Evolutionary conservation across 2,797 vertebrate genomes (phyloP).

Genomic region (Spinus olivaceus): DNA sequence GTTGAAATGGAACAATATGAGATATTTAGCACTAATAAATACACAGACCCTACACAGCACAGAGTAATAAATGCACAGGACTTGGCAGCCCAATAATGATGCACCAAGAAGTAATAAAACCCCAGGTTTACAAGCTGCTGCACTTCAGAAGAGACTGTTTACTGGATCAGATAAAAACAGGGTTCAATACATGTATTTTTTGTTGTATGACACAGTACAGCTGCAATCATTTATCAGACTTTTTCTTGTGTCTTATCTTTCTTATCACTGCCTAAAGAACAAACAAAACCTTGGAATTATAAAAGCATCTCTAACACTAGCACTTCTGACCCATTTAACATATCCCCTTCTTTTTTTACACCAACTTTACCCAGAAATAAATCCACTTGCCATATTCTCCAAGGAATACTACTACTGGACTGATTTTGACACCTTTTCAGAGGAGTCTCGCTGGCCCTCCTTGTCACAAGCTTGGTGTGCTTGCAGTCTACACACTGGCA

Average conservation of each 20-base stretch:
- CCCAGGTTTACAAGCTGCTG: neutral
- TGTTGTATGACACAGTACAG: neutral
- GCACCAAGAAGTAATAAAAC: neutral
- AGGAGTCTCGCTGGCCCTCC: neutral
- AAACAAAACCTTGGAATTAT: neutral
- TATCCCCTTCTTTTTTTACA: neutral
- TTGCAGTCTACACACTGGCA: rapidly evolving
- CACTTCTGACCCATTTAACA: neutral
- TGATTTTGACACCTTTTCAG: neutral
- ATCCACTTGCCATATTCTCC: neutral
- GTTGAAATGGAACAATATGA: neutral
- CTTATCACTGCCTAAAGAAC: neutral
- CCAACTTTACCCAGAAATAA: neutral
- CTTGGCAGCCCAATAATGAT: neutral
- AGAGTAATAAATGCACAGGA: neutral
- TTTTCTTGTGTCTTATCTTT: neutral
- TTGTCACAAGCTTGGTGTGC: neutral
- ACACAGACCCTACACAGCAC: neutral
- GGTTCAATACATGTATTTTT: neutral
- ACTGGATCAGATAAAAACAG: conserved; percentile 14
- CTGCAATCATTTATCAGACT: neutral
- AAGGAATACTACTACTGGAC: neutral
- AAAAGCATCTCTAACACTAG: neutral
- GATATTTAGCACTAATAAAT: neutral
- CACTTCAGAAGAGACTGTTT: neutral